Base-by-base conservation (phyloP, 2,888 invertebrate species). In the Phengaris arion region DNA sequence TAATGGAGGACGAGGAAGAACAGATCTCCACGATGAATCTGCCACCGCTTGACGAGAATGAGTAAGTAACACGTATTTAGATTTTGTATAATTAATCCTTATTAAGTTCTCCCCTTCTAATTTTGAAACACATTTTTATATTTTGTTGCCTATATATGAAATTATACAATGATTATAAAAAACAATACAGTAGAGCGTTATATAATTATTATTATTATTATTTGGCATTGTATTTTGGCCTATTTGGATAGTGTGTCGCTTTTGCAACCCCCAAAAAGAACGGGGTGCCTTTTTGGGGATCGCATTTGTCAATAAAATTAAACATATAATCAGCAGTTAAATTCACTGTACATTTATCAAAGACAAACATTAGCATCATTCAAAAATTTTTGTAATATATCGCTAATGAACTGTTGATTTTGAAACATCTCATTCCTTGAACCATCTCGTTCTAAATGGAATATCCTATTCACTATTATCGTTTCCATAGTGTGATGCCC, bases 1-100 rank as follows among this genome's bases (percentile, higher is more conserved):
- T 92, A 92, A 88, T 92, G 76, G 85, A 90, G 88, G 89, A 91
- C 80, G 90, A 88, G 48, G 91, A 90, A 70, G 90, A 90, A 75
- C 87, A 89, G 77, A 83, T 90, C 52, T 85, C 89, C 74, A 80
- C 87, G 77, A 79, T 85, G 81, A 85, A 85, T 81, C 87, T 92
- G 83, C 92, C 92, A 79, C 93, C 93, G 10, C 86, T 92, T 80
- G 87, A 88, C 82, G 87, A 88, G 73, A 83, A 85, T 69, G 88
- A 88, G 92, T 92, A 83, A 92, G 92, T 92, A 86, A 54, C 77
- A 79, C 78, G 78, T 77, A 77, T 79, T 54, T 74, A 74, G 73
- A 48, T 13, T 68, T 54, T 74, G 15, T 51, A 10, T 10, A 35
- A 52, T 35, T 6, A 35, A 52, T 35, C 10, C 8, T 74, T 15